Conservation (phyloP, 1,140 invertebrate species). For the Euwallacea similis region DNA sequence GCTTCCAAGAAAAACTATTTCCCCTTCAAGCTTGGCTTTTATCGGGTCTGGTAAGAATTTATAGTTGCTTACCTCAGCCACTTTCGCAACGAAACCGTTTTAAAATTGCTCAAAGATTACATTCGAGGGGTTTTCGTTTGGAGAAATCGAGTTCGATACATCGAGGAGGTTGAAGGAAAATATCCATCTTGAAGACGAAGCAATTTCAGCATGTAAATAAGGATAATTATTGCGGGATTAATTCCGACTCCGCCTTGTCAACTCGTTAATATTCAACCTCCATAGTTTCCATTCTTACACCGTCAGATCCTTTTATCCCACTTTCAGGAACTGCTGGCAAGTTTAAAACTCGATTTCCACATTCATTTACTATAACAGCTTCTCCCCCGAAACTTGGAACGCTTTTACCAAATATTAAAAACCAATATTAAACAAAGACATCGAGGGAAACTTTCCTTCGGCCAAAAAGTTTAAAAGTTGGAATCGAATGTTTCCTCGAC, state of each 20-base stretch:
- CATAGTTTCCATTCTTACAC: neutral
- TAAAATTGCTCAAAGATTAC: constrained; percentile 11
- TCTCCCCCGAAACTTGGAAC: constrained; percentile 8
- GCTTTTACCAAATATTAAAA: constrained; percentile 13
- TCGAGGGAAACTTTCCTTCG: constrained; percentile 5
- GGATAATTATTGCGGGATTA: too few species aligned
- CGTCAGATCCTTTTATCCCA: neutral
- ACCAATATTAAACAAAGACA: constrained; percentile 19
- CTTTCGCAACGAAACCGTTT: constrained; percentile 9
- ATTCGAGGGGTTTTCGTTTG: constrained; percentile 1
- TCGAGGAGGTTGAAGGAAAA: too few species aligned
- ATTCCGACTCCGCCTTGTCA: too few species aligned
- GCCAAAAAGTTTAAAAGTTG: constrained; percentile 9
- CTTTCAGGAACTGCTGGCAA: neutral
- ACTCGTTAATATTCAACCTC: too few species aligned
- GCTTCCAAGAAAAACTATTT: constrained; percentile 13
- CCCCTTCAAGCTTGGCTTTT: constrained; percentile 18
- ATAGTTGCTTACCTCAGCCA: constrained; percentile 21
- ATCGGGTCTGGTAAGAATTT: constrained; percentile 13
- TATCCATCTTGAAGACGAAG: too few species aligned
- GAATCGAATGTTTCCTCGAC: constrained; percentile 9
- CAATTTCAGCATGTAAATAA: too few species aligned
- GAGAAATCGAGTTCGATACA: neutral
- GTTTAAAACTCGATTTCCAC: constrained; percentile 16
- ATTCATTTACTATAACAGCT: constrained; percentile 18